Evolutionary conservation across 2,113 vertebrate genomes (phyloP), one percentile per base, ranked within the genome.

Genomic region (Cepphus grylle): DNA sequence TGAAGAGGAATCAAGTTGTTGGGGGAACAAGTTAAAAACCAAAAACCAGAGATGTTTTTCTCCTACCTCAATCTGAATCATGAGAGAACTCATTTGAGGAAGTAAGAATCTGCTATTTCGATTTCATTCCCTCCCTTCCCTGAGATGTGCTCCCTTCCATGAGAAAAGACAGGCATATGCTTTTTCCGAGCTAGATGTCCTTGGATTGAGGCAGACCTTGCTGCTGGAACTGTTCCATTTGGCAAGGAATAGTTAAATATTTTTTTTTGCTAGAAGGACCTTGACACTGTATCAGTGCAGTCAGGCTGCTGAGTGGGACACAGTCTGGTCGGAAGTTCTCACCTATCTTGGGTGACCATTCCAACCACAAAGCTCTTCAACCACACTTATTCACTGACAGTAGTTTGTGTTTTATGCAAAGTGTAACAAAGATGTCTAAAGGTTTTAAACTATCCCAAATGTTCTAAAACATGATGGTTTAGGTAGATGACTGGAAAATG

Each of bases 31-130:
- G 2, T 47, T 1, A 27, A 53, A 70, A 45, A 55, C 32, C 30
- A 8, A 56, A 8, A 5, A 8, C 2, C 8, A 70, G 20, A 40
- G 3, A 12, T 12, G 5, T 42, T 76, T 53, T 17, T 8, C 9
- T 76, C 7, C 15, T 82, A 5, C 72, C 29, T 52, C 26, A 59
- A 29, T 11, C 21, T 42, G 34, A 82, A 79, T 8, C 8, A n/a
- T 6, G 2, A 77, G 2, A 62, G 3, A 5, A 43, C 3, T 36
- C 25, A 25, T 12, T 30, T 0, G 1, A 42, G 36, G 22, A 65
- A 63, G n/a, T 7, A 23, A 70, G 49, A 78, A 78, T 32, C 11
- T 61, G 4, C 3, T 69, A 2, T 32, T 81, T 53, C 0, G 1
- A 2, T 32, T 81, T 53, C 0, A 1, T 56, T 56, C 8, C 36